These are phyloP conservation scores for Oophaga sylvatica DNA, from an alignment of 2,797 vertebrate genomes.

Conservation along the genomic window DNA sequence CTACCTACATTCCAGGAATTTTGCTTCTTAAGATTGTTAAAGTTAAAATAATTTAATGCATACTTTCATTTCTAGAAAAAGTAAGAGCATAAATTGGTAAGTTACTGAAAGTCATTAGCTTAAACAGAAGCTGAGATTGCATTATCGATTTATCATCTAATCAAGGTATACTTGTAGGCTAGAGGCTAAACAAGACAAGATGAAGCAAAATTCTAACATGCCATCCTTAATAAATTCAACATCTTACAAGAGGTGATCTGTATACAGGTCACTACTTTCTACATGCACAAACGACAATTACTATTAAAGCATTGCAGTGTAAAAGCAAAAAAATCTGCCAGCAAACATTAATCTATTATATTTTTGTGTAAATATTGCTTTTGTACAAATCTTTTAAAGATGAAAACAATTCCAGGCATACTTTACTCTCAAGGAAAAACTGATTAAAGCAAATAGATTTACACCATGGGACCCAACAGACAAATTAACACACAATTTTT, in stretches of 20 bases:
- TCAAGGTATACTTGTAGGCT: constrained; percentile 29
- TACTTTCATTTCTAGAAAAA: constrained; percentile 36
- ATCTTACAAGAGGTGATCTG: background rate
- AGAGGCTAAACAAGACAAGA: constrained; percentile 22
- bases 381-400: too few species aligned
- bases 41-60: constrained; percentile 43
- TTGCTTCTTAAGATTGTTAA: constrained; percentile 40
- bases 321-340: background rate
- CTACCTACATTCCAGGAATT: constrained; percentile 23
- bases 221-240: background rate
- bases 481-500: too few species aligned
- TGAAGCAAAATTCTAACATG: background rate
- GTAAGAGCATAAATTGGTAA: constrained; percentile 44
- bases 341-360: background rate
- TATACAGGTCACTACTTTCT: background rate
- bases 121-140: constrained; percentile 54
- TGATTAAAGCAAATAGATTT: too few species aligned
- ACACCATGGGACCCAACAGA: too few species aligned
- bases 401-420: too few species aligned
- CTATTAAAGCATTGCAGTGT: background rate
- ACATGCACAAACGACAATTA: background rate
- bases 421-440: too few species aligned
- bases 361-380: background rate
- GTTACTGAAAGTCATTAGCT: constrained; percentile 55
- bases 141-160: constrained; percentile 57